Percentiles rank a stretch among this genome's conserved stretches.
These are phyloP conservation scores for Peromyscus melanophrys DNA, from an alignment of 2,797 vertebrate species.

Conservation along the genomic window DNA sequence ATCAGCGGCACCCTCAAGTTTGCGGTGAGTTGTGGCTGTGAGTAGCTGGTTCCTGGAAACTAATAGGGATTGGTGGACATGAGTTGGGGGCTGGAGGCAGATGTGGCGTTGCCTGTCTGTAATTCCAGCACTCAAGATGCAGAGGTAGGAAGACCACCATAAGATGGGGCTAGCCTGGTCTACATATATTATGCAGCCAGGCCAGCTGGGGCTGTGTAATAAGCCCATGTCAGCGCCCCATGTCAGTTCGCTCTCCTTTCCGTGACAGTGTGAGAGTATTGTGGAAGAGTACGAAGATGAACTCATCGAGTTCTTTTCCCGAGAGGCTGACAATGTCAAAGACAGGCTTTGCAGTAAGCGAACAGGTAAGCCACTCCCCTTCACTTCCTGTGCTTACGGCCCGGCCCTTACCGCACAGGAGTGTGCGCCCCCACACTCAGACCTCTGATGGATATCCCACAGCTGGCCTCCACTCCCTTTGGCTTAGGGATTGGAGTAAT, in stretches of 20 bases:
- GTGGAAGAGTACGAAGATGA: conserved; percentile 98
- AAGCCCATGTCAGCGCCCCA: neutral
- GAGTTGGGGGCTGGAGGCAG: neutral
- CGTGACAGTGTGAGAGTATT: conserved; percentile 96
- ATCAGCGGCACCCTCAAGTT: conserved; percentile 94
- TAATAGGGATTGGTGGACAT: neutral
- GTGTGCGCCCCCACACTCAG: neutral
- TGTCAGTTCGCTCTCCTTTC: neutral
- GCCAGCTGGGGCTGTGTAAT: neutral
- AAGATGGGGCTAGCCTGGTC: neutral
- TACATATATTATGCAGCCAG: neutral
- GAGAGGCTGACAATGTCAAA: conserved; percentile 96
- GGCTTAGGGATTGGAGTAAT: conserved; percentile 29
- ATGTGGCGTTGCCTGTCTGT: neutral
- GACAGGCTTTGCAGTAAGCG: conserved; percentile 98
- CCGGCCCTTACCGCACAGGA: neutral
- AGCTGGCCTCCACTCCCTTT: conserved; percentile 1
- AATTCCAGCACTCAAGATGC: neutral
- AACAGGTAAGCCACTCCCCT: conserved; percentile 90
- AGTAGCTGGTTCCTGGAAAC: neutral
- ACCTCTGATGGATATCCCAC: neutral
- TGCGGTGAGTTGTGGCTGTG: conserved; percentile 90
- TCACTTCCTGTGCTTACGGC: neutral
- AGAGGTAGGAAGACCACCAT: neutral
- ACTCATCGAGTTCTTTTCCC: conserved; percentile 96